Conservation (phyloP, 2,113 vertebrate species). For the Peromyscus californicus region DNA sequence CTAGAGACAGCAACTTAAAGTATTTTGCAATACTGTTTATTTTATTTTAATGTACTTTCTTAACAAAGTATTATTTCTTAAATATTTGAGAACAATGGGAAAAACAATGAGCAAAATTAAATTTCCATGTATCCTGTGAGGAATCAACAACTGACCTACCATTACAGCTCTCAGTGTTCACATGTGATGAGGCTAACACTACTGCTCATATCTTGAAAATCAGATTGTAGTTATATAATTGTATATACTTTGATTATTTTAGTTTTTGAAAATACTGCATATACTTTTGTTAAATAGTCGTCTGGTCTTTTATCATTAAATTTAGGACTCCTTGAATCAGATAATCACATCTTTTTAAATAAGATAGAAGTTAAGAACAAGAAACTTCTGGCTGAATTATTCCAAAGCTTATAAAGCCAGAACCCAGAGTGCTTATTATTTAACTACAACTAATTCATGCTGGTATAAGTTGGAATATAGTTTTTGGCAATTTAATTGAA, state of each 20-base stretch:
- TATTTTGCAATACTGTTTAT: background rate
- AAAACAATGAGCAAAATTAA: constrained; percentile 6
- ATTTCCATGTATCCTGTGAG: background rate
- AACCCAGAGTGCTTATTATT: background rate
- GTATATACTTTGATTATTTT: constrained; percentile 3
- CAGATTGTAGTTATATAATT: background rate
- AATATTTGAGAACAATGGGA: background rate
- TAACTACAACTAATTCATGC: background rate
- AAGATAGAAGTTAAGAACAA: background rate
- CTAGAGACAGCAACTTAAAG: background rate
- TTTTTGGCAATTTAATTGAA: background rate
- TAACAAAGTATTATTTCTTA: background rate
- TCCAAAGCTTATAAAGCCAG: background rate
- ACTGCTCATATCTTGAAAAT: background rate
- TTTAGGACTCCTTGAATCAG: background rate
- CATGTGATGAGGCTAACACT: background rate
- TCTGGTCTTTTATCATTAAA: background rate
- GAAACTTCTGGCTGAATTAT: background rate
- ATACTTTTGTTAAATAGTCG: background rate
- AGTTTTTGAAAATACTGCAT: background rate
- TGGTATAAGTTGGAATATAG: background rate
- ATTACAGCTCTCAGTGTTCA: background rate
- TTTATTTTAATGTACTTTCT: constrained; percentile 1
- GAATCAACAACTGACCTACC: background rate
- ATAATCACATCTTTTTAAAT: background rate